These are phyloP conservation scores for Pitangus sulphuratus DNA, from an alignment of 2,797 vertebrate species.

Conservation along the genomic window DNA sequence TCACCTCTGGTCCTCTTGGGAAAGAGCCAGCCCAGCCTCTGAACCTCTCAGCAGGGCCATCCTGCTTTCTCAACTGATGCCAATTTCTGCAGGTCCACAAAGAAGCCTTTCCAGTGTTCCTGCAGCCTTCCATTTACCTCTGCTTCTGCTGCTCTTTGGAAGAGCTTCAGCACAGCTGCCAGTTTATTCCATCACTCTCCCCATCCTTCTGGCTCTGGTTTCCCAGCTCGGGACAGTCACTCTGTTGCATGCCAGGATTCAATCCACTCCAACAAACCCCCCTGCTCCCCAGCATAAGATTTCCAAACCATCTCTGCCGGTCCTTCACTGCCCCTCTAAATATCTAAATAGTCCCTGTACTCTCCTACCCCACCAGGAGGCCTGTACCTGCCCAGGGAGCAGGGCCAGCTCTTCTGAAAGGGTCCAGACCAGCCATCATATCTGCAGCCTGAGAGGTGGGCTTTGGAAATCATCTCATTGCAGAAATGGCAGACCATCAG, in stretches of 20 bases:
- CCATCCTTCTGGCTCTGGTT: background rate
- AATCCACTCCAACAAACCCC: background rate
- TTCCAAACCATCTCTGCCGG: background rate
- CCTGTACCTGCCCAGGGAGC: background rate
- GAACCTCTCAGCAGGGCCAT: background rate
- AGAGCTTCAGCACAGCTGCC: background rate
- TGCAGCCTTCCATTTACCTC: background rate
- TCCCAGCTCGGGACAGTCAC: background rate
- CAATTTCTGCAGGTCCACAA: background rate
- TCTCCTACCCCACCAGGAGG: background rate
- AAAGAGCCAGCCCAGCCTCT: background rate
- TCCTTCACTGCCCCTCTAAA: background rate
- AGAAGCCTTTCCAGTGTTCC: background rate
- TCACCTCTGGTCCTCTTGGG: background rate
- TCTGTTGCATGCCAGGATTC: background rate
- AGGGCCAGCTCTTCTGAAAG: background rate
- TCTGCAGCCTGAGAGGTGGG: background rate
- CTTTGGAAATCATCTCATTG: background rate
- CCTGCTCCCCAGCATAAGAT: background rate
- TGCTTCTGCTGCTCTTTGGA: background rate
- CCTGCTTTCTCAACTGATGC: background rate
- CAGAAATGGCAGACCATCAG: background rate
- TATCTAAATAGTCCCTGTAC: background rate
- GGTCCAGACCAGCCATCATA: background rate
- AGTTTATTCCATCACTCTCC: background rate